Conservation (phyloP, 2,888 invertebrate species). For the Trichogramma evanescens region DNA sequence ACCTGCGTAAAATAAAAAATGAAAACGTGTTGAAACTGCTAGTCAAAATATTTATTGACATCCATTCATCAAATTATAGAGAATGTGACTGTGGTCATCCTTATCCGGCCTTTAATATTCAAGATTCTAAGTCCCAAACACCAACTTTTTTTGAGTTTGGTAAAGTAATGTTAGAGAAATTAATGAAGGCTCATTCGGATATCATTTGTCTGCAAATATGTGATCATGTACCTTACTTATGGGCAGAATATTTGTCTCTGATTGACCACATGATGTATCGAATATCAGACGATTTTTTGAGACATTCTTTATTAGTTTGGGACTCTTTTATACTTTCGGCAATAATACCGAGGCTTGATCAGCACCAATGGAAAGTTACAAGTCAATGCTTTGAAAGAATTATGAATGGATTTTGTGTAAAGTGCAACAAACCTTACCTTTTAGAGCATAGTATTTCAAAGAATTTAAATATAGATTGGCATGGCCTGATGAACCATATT, state of each 20-base stretch:
- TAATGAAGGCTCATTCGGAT: conserved; percentile 47
- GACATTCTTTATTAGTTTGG: conserved; percentile 56
- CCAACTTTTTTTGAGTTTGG: conserved; percentile 53
- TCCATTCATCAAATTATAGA: conserved; percentile 49
- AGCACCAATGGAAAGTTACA: conserved; percentile 56
- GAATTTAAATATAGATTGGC: conserved; percentile 55
- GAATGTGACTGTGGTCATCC: conserved; percentile 59
- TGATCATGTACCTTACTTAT: conserved; percentile 58
- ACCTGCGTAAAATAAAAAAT: conserved; percentile 27
- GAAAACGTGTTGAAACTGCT: conserved; percentile 30
- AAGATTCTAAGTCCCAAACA: conserved; percentile 32
- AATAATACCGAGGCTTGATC: conserved; percentile 52
- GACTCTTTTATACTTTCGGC: conserved; percentile 54
- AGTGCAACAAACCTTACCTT: conserved; percentile 51
- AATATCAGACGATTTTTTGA: conserved; percentile 49
- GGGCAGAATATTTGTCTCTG: conserved; percentile 54
- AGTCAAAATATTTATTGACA: conserved; percentile 54
- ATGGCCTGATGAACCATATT: conserved; percentile 53
- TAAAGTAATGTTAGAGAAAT: conserved; percentile 52
- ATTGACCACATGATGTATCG: conserved; percentile 20
- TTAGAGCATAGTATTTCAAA: conserved; percentile 37
- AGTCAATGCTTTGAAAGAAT: conserved; percentile 53
- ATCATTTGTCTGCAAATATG: conserved; percentile 53
- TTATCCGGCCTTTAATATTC: conserved; percentile 45
- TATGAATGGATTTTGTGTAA: conserved; percentile 55